phyloP scores from a whole-genome alignment of 2,888 invertebrate genomes.

The Meiosimyza decipiens region DNA sequence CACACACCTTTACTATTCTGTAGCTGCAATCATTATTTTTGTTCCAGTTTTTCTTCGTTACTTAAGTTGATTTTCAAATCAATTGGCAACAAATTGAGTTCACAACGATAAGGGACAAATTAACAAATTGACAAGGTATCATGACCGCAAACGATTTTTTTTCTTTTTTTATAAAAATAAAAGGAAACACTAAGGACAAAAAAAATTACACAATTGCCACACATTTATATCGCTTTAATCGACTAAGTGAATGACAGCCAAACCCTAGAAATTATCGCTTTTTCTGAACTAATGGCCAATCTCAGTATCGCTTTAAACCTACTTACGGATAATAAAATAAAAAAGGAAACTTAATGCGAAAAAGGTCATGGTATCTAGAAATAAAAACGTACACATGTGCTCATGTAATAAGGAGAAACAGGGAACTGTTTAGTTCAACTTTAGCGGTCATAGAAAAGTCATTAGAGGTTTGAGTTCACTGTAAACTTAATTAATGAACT shows the following conservation, averaged over 20 bases:
- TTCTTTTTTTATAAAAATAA: neutral
- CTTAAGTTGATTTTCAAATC: neutral
- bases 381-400: too few species aligned
- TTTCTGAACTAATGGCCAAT: neutral
- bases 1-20: too few species aligned
- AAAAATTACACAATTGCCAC: too few species aligned
- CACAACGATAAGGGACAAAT: constrained; percentile 7
- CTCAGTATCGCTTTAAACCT: neutral
- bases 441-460: too few species aligned
- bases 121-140: constrained; percentile 4
- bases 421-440: too few species aligned
- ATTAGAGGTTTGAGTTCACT: too few species aligned
- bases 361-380: too few species aligned
- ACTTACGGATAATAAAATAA: too few species aligned
- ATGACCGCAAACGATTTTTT: neutral
- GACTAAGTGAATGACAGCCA: neutral
- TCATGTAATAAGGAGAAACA: too few species aligned
- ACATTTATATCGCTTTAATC: too few species aligned
- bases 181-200: neutral
- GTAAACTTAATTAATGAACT: too few species aligned
- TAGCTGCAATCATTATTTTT: neutral
- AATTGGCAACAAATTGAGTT: neutral
- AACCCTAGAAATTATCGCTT: constrained; percentile 1
- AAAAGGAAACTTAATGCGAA: too few species aligned
- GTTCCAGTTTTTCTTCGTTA: neutral